These are phyloP conservation scores for Aspidiotus rigidus DNA, from an alignment of 2,888 invertebrate species.

Conservation along the genomic window DNA sequence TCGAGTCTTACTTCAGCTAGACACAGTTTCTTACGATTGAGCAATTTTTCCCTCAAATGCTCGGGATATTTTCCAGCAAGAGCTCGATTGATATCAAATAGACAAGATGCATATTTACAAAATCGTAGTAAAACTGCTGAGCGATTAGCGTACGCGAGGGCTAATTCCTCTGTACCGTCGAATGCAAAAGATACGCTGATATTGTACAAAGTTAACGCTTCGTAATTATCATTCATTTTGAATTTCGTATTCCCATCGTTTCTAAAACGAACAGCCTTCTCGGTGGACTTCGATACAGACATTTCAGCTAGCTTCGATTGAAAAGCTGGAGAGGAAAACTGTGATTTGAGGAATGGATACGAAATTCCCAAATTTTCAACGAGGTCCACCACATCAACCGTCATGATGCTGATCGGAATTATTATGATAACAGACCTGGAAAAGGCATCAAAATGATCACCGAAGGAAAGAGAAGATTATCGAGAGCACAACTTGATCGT, in stretches of 20 bases:
- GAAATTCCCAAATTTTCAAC: too few species aligned
- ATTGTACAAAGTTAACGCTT: conserved; percentile 53
- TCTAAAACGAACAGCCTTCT: not conserved
- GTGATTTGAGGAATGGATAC: too few species aligned
- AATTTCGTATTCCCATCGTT: conserved; percentile 45
- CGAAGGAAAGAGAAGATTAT: too few species aligned
- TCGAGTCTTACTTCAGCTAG: too few species aligned
- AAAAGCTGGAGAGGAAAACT: too few species aligned
- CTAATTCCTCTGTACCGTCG: conserved; percentile 49
- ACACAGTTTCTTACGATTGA: conserved; percentile 46
- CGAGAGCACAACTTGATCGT: too few species aligned
- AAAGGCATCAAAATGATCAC: too few species aligned
- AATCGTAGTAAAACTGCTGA: conserved; percentile 57
- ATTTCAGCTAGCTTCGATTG: too few species aligned
- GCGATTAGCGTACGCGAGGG: conserved; percentile 58
- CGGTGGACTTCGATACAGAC: not conserved
- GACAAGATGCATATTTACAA: conserved; percentile 53
- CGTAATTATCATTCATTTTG: conserved; percentile 46
- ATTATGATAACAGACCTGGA: too few species aligned
- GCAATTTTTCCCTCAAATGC: conserved; percentile 55
- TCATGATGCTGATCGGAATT: too few species aligned
- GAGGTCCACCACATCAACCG: too few species aligned
- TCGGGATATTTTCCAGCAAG: conserved; percentile 53
- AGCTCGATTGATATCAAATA: conserved; percentile 55
- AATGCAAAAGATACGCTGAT: conserved; percentile 54